phyloP scores from a whole-genome alignment of 2,888 invertebrate genomes.

The Dioctria rufipes region DNA sequence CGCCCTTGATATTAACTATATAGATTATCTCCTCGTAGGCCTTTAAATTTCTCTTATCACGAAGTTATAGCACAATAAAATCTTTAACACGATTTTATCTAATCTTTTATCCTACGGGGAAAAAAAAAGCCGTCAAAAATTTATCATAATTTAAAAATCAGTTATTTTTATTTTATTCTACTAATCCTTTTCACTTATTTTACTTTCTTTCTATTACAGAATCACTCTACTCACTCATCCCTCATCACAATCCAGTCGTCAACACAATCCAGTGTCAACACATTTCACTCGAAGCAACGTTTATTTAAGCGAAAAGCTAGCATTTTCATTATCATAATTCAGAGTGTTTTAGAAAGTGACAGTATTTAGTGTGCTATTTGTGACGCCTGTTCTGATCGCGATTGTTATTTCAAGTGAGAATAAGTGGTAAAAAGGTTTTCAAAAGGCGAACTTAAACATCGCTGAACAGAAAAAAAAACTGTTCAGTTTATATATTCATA shows the following conservation, averaged over 20 bases:
- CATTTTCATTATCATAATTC: slow-evolving; percentile 53
- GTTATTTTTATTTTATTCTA: neutral
- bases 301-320: neutral
- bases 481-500: slow-evolving; percentile 65
- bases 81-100: too few species aligned
- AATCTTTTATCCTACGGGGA: too few species aligned
- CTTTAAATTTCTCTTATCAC: too few species aligned
- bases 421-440: neutral
- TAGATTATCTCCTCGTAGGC: too few species aligned
- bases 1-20: too few species aligned
- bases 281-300: neutral
- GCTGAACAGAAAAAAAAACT: slow-evolving; percentile 61
- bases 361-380: slow-evolving; percentile 54
- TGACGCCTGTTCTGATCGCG: slow-evolving; percentile 33
- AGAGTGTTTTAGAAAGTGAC: slow-evolving; percentile 46
- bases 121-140: too few species aligned
- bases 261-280: slow-evolving; percentile 3
- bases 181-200: neutral
- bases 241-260: neutral
- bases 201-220: neutral
- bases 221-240: neutral
- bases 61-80: too few species aligned
- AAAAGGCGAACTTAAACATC: slow-evolving; percentile 54
- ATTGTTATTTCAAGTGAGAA: slow-evolving; percentile 23
- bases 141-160: too few species aligned